Evolutionary conservation across 2,888 invertebrate genomes (phyloP).

Genomic region (Acanthococcus lagerstroemiae): DNA sequence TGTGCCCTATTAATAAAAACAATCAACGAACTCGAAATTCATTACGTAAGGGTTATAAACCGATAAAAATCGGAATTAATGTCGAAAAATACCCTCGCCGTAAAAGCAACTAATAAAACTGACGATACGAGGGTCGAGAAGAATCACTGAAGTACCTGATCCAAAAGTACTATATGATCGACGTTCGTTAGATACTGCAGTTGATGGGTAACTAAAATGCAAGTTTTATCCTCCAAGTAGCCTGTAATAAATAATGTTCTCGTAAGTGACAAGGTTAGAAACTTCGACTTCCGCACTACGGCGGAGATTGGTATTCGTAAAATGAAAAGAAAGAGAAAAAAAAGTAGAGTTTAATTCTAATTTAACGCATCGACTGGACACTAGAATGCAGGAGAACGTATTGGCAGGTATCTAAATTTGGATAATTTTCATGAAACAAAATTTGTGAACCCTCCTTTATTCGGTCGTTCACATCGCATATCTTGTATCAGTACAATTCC

Average conservation of each 20-base stretch:
- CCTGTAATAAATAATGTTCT: slow-evolving; percentile 45
- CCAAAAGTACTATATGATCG: slow-evolving; percentile 47
- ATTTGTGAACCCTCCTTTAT: no score
- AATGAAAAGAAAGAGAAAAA: slow-evolving; percentile 16
- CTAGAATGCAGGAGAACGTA: no score
- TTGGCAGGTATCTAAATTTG: no score
- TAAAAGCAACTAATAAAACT: no score
- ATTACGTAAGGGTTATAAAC: not conserved
- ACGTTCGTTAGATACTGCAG: slow-evolving; percentile 63
- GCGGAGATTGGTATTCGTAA: not conserved
- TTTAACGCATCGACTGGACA: no score
- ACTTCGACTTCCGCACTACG: no score
- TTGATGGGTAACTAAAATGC: slow-evolving; percentile 73
- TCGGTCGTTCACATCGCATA: no score
- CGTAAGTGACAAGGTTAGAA: not conserved
- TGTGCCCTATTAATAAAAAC: slow-evolving; percentile 41
- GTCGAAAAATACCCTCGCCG: no score
- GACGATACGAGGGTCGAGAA: no score
- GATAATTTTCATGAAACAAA: no score
- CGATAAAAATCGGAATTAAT: no score
- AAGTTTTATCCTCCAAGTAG: slow-evolving; percentile 54
- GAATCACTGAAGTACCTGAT: slow-evolving; percentile 41
- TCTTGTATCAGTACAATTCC: no score
- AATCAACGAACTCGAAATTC: not conserved
- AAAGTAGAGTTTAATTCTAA: not conserved